These are phyloP conservation scores for Diprion similis DNA, from an alignment of 1,140 invertebrate genomes.

Conservation along the genomic window DNA sequence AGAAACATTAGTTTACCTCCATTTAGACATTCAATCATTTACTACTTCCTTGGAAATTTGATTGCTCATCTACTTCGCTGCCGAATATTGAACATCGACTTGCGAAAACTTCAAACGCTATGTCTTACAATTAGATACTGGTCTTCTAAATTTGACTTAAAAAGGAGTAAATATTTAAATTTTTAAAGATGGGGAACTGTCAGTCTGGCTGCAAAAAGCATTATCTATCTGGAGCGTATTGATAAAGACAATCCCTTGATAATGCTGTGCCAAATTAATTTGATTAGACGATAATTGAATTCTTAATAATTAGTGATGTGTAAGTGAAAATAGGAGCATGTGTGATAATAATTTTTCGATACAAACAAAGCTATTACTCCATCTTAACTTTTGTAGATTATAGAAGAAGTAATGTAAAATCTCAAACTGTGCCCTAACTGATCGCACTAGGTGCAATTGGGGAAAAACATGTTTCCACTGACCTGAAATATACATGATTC, in stretches of 20 bases:
- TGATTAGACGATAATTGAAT: neutral
- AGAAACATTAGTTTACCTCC: neutral
- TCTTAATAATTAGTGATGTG: neutral
- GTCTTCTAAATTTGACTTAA: no score
- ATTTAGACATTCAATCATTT: neutral
- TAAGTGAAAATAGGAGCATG: neutral
- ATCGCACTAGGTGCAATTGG: neutral
- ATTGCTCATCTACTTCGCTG: neutral
- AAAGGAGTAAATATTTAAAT: no score
- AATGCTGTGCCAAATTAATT: slow-evolving; percentile 7
- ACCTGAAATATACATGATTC: neutral
- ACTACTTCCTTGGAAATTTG: neutral
- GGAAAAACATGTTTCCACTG: neutral
- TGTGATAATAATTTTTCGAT: no score
- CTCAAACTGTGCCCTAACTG: neutral
- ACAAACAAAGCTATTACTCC: no score
- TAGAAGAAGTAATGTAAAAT: neutral
- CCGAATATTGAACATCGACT: neutral
- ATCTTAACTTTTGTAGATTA: no score
- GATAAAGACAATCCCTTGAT: neutral
- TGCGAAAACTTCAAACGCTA: no score
- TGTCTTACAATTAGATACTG: no score
- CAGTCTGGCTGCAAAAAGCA: slow-evolving; percentile 1
- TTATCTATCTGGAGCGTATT: neutral
- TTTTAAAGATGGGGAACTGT: neutral